phyloP scores from a whole-genome alignment of 2,888 invertebrate genomes.

The Monopis laevigella region DNA sequence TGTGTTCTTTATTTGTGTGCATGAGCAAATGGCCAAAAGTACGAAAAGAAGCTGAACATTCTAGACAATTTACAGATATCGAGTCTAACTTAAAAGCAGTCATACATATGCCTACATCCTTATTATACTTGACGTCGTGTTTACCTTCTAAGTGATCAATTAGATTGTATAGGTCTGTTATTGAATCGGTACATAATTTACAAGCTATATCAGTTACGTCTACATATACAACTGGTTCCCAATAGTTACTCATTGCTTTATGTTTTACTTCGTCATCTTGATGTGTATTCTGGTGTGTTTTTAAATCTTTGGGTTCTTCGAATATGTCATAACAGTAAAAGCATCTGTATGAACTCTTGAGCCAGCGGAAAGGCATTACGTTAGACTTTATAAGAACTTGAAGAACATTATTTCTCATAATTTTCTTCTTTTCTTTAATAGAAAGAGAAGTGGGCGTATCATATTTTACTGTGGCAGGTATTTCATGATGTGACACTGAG shows the following conservation, averaged over 20 bases:
- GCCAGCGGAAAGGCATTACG: slow-evolving; percentile 54
- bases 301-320: slow-evolving; percentile 44
- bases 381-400: slow-evolving; percentile 44
- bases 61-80: slow-evolving; percentile 40
- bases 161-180: slow-evolving; percentile 41
- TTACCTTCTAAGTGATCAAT: slow-evolving; percentile 43
- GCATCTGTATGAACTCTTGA: slow-evolving; percentile 54
- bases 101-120: slow-evolving; percentile 50
- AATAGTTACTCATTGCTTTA: slow-evolving; percentile 50
- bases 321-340: slow-evolving; percentile 60
- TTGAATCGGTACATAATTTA: slow-evolving; percentile 36
- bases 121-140: slow-evolving; percentile 41
- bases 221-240: slow-evolving; percentile 51
- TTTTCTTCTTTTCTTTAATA: slow-evolving; percentile 23
- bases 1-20: slow-evolving; percentile 55
- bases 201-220: slow-evolving; percentile 44
- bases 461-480: too few species aligned
- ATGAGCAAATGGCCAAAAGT: slow-evolving; percentile 49
- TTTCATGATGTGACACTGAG: not conserved
- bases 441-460: not conserved
- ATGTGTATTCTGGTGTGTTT: slow-evolving; percentile 40
- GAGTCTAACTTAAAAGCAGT: slow-evolving; percentile 50
- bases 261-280: slow-evolving; percentile 35
- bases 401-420: slow-evolving; percentile 46
- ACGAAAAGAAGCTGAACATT: slow-evolving; percentile 44